Percentiles rank a stretch among this genome's conserved stretches.
Conservation (phyloP, 1,140 invertebrate species). For the Drosophila suzukii region DNA sequence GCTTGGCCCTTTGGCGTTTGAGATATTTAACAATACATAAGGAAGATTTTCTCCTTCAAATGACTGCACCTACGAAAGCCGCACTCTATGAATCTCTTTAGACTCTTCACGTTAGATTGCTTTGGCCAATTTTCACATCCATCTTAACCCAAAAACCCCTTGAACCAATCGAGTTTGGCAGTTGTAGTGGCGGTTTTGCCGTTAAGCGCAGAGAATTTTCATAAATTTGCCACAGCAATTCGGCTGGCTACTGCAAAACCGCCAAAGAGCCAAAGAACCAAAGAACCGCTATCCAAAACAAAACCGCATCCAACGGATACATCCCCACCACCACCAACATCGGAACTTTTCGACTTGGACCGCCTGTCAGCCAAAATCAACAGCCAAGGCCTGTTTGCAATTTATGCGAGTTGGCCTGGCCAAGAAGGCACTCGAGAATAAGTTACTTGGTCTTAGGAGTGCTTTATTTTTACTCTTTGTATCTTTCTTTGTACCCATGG, state of each 20-base stretch:
- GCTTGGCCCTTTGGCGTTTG: constrained; percentile 44
- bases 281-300: constrained; percentile 39
- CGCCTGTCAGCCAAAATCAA: constrained; percentile 37
- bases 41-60: neutral
- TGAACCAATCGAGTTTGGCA: constrained; percentile 29
- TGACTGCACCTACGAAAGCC: constrained; percentile 14
- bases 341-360: neutral
- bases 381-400: constrained; percentile 28
- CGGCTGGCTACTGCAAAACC: constrained; percentile 42
- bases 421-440: constrained; percentile 19
- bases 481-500: constrained; percentile 15
- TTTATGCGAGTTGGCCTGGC: constrained; percentile 53
- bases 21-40: constrained; percentile 26
- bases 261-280: neutral
- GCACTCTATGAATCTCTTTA: constrained; percentile 28
- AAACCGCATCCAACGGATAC: constrained; percentile 33
- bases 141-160: constrained; percentile 66
- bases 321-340: neutral
- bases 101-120: constrained; percentile 18
- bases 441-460: constrained; percentile 29
- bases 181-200: constrained; percentile 9
- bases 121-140: constrained; percentile 56
- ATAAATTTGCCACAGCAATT: constrained; percentile 68
- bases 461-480: constrained; percentile 14
- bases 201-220: constrained; percentile 49